Conservation (phyloP, 2,113 vertebrate genomes). For the Herpailurus yagouaroundi region DNA sequence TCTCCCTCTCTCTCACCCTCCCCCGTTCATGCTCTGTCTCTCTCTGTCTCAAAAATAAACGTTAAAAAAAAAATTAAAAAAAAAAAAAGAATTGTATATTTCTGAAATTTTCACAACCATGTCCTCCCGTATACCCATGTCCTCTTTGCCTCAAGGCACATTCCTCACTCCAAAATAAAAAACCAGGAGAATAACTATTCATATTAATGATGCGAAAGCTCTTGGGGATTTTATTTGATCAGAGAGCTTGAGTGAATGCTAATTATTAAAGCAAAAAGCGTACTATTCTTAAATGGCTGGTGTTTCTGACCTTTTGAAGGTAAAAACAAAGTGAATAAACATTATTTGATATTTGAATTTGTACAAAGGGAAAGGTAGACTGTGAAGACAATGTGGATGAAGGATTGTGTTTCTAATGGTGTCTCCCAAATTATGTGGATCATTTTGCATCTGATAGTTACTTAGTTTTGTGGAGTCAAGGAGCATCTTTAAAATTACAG, state of each 20-base stretch:
- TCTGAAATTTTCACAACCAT: neutral
- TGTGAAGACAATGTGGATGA: neutral
- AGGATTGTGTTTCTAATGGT: neutral
- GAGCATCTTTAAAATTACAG: neutral
- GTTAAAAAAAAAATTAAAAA: no score
- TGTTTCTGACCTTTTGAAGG: slow-evolving; percentile 31
- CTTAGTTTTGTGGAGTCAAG: slow-evolving; percentile 1
- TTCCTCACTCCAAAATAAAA: neutral
- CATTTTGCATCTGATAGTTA: neutral
- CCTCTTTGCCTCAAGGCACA: neutral
- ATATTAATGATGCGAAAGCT: neutral
- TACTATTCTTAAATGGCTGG: neutral
- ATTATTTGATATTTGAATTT: slow-evolving; percentile 37
- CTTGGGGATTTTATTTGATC: slow-evolving; percentile 36
- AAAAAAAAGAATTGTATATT: neutral
- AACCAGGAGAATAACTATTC: neutral
- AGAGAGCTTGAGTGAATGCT: neutral
- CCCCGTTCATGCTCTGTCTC: no score
- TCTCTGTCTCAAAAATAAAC: no score
- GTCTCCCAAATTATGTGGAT: neutral
- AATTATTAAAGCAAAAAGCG: slow-evolving; percentile 17
- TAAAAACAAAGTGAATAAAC: neutral
- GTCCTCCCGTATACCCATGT: neutral
- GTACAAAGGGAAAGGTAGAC: neutral
- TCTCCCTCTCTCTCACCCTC: no score